phyloP scores from a whole-genome alignment of 2,113 vertebrate species.

The Rhipidura dahli region DNA sequence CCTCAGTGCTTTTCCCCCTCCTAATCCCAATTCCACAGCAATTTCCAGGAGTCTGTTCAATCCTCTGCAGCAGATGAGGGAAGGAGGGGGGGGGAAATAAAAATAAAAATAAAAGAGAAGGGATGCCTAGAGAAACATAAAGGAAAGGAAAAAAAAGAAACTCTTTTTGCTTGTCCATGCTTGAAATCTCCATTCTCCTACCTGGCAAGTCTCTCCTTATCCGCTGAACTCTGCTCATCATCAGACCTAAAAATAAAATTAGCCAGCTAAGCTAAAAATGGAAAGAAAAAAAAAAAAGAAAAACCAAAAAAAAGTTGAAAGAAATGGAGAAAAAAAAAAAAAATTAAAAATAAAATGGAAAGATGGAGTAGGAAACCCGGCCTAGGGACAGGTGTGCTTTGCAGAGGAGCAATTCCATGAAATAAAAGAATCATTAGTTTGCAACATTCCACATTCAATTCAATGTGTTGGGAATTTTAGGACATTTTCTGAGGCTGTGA shows the following conservation, averaged over 20 bases:
- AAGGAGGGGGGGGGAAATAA: not conserved
- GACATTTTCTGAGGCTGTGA: not conserved
- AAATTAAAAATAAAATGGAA: not conserved
- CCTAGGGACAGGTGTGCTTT: not conserved
- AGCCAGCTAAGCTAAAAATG: conserved; percentile 82
- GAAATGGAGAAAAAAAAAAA: not conserved
- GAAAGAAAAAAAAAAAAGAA: conserved; percentile 36
- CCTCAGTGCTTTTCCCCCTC: not conserved
- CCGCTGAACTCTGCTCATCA: conserved; percentile 90
- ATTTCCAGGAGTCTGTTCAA: conserved; percentile 21
- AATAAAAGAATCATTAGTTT: not conserved
- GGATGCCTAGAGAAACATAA: conserved; percentile 37
- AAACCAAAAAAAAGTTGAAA: conserved; percentile 2
- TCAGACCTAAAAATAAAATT: conserved; percentile 90
- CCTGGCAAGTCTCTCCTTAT: conserved; percentile 93
- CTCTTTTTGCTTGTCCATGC: conserved; percentile 68
- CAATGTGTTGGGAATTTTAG: not conserved
- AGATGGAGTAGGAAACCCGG: not conserved
- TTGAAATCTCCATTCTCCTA: conserved; percentile 75
- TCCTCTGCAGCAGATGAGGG: conserved; percentile 43
- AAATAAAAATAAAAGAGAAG: not conserved
- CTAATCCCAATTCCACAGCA: not conserved
- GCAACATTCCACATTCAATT: not conserved
- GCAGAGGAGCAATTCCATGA: not conserved
- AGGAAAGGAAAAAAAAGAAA: conserved; percentile 30